These are phyloP conservation scores for Chionomys nivalis DNA, from an alignment of 2,113 vertebrate species.

Conservation along the genomic window DNA sequence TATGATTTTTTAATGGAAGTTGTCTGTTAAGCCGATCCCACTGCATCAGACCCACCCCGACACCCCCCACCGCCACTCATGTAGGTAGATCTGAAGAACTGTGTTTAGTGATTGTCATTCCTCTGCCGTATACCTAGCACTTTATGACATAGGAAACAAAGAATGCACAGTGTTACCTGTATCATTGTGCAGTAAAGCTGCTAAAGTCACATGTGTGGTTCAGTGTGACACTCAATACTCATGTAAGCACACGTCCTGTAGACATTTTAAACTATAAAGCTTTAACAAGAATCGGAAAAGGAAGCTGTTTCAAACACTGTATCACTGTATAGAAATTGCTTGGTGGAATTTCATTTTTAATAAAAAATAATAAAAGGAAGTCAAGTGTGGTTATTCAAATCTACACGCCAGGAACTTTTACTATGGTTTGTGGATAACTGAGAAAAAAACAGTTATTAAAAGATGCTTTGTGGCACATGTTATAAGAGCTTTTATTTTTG, in stretches of 20 bases:
- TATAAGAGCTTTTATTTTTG: neutral
- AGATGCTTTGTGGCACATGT: neutral
- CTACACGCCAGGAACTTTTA: constrained; percentile 36
- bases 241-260: constrained; percentile 73
- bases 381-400: constrained; percentile 52
- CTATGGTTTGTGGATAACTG: constrained; percentile 24
- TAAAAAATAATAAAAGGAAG: constrained; percentile 79
- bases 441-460: constrained; percentile 5
- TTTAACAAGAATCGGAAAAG: constrained; percentile 79
- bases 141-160: constrained; percentile 89
- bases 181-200: constrained; percentile 88
- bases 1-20: constrained; percentile 47
- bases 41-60: neutral
- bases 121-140: constrained; percentile 85
- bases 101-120: neutral
- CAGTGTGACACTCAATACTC: constrained; percentile 74
- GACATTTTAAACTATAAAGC: constrained; percentile 78
- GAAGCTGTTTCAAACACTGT: constrained; percentile 78
- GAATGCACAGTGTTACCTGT: constrained; percentile 81
- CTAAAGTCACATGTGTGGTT: constrained; percentile 51
- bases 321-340: constrained; percentile 77
- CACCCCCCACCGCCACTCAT: neutral
- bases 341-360: constrained; percentile 71
- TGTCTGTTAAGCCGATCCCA: neutral
- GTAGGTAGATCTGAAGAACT: constrained; percentile 7